These are phyloP conservation scores for Bombus ignitus DNA, from an alignment of 1,140 invertebrate genomes.

Conservation along the genomic window DNA sequence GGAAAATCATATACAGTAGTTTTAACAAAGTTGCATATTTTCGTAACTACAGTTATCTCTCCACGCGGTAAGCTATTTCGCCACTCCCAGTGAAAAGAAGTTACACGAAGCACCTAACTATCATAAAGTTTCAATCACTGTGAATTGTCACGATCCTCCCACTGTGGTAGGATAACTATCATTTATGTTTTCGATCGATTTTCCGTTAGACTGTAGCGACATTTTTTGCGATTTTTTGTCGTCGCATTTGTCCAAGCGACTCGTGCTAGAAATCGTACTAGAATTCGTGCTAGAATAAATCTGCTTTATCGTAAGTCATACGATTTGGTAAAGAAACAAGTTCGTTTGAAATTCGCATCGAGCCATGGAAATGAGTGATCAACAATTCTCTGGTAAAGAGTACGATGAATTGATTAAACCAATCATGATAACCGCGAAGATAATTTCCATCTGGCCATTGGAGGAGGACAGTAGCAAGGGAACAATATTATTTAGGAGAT, in stretches of 20 bases:
- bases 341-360: background rate
- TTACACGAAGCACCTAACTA: background rate
- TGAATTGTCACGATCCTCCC: background rate
- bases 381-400: constrained; percentile 25
- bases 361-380: constrained; percentile 19
- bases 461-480: constrained; percentile 4
- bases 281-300: background rate
- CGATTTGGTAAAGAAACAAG: no score
- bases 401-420: constrained; percentile 66
- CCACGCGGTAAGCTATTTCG: background rate
- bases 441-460: constrained; percentile 67
- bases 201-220: background rate
- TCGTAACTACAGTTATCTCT: background rate
- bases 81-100: background rate
- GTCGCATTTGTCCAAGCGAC: background rate
- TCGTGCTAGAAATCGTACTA: background rate
- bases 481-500: background rate
- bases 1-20: background rate
- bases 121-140: background rate
- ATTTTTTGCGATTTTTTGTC: background rate
- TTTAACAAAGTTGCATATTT: background rate
- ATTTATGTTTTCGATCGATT: constrained; percentile 10
- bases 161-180: background rate
- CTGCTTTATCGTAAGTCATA: background rate
- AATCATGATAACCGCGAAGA: constrained; percentile 34